Conservation (phyloP, 2,113 vertebrate species). For the Coregonus clupeaformis region DNA sequence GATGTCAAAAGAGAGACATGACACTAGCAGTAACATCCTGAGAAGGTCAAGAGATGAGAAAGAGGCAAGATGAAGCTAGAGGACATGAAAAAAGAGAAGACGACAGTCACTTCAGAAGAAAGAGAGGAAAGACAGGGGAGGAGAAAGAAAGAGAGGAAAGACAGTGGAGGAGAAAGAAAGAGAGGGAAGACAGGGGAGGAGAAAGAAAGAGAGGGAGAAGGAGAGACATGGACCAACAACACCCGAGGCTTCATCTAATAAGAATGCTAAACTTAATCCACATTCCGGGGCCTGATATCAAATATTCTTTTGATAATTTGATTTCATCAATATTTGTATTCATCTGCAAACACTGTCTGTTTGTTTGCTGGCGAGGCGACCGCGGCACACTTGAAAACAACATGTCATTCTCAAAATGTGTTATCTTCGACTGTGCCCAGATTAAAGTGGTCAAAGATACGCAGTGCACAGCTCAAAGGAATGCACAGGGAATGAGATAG, state of each 20-base stretch:
- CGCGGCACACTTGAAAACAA: slow-evolving; percentile 47
- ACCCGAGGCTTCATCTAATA: slow-evolving; percentile 61
- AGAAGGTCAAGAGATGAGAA: too few species aligned
- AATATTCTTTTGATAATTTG: slow-evolving; percentile 69
- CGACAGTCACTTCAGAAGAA: too few species aligned
- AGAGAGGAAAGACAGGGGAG: neutral
- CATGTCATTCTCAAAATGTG: slow-evolving; percentile 20
- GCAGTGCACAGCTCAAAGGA: neutral
- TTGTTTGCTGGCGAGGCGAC: slow-evolving; percentile 56
- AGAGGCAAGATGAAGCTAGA: too few species aligned
- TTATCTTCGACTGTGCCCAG: neutral
- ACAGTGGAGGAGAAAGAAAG: neutral
- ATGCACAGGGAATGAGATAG: neutral
- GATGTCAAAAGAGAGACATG: too few species aligned
- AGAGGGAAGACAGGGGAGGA: neutral
- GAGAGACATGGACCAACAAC: slow-evolving; percentile 18
- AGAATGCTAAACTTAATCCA: slow-evolving; percentile 63
- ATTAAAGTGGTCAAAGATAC: neutral
- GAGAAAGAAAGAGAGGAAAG: neutral
- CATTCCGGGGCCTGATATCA: slow-evolving; percentile 68
- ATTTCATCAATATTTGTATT: slow-evolving; percentile 74
- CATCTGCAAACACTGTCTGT: slow-evolving; percentile 64
- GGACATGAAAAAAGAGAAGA: too few species aligned
- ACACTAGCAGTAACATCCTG: too few species aligned
- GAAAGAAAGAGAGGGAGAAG: neutral